A percentile compares a stretch with the other conserved stretches of the same genome.
Evolutionary conservation across 2,113 vertebrate species (phyloP).

Genomic region (Cromileptes altivelis): DNA sequence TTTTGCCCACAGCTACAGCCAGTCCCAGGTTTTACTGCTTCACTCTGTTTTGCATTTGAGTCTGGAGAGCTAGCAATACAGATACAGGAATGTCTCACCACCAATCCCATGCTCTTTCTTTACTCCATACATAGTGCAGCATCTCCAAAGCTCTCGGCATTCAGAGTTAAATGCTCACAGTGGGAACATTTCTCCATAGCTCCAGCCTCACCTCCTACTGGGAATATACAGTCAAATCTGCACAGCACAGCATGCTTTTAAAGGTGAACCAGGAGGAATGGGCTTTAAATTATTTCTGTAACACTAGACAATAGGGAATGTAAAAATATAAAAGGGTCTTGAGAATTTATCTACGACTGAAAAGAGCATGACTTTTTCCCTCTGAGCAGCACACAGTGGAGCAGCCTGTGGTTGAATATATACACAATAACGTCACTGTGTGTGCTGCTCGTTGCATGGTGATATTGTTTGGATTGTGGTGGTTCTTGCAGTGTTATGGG

Average conservation of each 20-base stretch:
- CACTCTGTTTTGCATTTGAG: background rate
- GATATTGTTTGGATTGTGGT: slow-evolving; percentile 29
- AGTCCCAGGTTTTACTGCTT: background rate
- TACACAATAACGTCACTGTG: slow-evolving; percentile 17
- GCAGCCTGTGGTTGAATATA: background rate
- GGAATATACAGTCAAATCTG: slow-evolving; percentile 21
- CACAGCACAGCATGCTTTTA: slow-evolving; percentile 7
- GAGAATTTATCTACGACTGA: slow-evolving; percentile 31
- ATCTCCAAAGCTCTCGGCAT: slow-evolving; percentile 12
- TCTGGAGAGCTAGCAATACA: background rate
- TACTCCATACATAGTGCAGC: slow-evolving; percentile 46
- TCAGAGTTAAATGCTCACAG: slow-evolving; percentile 32
- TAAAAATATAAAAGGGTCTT: slow-evolving; percentile 47
- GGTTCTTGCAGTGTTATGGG: slow-evolving; percentile 27
- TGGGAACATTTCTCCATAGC: slow-evolving; percentile 3
- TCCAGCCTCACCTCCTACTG: slow-evolving; percentile 26
- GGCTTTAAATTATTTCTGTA: slow-evolving; percentile 39
- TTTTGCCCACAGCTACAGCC: background rate
- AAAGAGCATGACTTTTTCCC: slow-evolving; percentile 22
- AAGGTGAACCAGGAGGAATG: slow-evolving; percentile 39
- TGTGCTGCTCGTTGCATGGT: slow-evolving; percentile 27
- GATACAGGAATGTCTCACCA: slow-evolving; percentile 3
- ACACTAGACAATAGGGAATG: slow-evolving; percentile 31
- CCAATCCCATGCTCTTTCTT: background rate
- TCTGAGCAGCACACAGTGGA: slow-evolving; percentile 13